Conservation (phyloP, 2,113 vertebrate genomes). For the Maccullochella peelii region DNA sequence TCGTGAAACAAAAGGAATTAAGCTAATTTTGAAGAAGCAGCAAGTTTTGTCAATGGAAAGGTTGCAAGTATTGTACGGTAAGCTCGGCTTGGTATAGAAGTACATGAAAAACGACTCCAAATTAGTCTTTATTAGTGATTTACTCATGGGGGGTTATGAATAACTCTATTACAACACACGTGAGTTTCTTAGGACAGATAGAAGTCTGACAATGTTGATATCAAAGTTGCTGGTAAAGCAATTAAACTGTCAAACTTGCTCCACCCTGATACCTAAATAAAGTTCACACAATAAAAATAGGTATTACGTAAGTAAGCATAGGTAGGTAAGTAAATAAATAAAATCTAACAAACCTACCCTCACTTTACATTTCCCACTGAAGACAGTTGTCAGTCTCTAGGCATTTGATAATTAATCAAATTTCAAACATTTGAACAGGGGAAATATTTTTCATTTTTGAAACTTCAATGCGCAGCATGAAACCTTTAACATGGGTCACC, state of each 20-base stretch:
- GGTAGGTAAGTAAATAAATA: not conserved
- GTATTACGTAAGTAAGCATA: not conserved
- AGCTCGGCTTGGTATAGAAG: conserved; percentile 24
- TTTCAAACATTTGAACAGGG: too few species aligned
- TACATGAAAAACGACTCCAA: not conserved
- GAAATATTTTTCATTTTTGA: too few species aligned
- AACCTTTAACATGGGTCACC: too few species aligned
- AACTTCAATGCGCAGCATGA: too few species aligned
- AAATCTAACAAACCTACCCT: not conserved
- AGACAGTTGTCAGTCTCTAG: not conserved
- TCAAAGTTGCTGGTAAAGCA: not conserved
- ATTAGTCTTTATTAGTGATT: not conserved
- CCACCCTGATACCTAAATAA: not conserved
- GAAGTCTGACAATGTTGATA: not conserved
- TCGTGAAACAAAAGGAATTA: not conserved
- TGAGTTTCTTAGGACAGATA: rapidly evolving
- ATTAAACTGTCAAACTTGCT: conserved; percentile 6
- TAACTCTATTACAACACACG: not conserved
- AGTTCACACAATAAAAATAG: not conserved
- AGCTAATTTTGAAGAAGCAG: not conserved
- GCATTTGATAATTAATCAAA: not conserved
- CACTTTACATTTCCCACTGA: not conserved
- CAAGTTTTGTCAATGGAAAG: conserved; percentile 39
- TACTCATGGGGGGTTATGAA: not conserved
- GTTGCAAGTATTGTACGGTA: conserved; percentile 9